These are phyloP conservation scores for Rosalia funebris DNA, from an alignment of 2,888 invertebrate genomes.

Conservation along the genomic window DNA sequence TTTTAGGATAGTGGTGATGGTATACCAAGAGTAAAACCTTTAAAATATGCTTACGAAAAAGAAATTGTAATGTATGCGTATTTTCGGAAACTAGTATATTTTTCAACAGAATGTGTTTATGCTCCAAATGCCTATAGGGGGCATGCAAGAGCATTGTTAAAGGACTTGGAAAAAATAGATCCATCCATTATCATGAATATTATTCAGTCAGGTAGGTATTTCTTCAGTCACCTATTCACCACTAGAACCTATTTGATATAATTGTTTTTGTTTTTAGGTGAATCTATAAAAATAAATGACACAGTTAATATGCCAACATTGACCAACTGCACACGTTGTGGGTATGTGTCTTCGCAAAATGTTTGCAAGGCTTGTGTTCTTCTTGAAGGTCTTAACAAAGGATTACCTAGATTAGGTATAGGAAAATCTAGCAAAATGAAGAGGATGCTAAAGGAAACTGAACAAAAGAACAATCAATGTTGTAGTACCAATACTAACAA, in stretches of 20 bases:
- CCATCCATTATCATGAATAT: conserved; percentile 93
- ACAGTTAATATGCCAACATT: conserved; percentile 83
- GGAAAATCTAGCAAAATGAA: conserved; percentile 87
- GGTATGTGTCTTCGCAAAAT: conserved; percentile 90
- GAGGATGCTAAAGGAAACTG: conserved; percentile 71
- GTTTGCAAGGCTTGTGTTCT: conserved; percentile 97
- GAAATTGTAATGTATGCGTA: conserved; percentile 99
- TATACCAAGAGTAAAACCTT: conserved; percentile 92
- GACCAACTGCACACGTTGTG: conserved; percentile 84
- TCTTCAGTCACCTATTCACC: neutral
- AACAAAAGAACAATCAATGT: conserved; percentile 44
- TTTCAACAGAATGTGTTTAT: conserved; percentile 98
- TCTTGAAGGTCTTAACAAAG: conserved; percentile 94
- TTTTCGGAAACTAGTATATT: conserved; percentile 94
- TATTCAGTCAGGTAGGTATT: conserved; percentile 81
- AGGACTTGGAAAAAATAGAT: conserved; percentile 93
- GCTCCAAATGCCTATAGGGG: conserved; percentile 98
- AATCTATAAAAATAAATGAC: conserved; percentile 84
- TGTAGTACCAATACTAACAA: conserved; percentile 17
- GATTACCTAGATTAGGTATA: conserved; percentile 89
- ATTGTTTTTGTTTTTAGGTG: conserved; percentile 69
- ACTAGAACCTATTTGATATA: neutral
- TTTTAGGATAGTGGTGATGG: conserved; percentile 79
- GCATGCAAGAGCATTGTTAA: conserved; percentile 88
- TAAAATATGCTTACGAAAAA: conserved; percentile 98